phyloP scores from a whole-genome alignment of 2,113 vertebrate genomes.

The Gulo gulo region DNA sequence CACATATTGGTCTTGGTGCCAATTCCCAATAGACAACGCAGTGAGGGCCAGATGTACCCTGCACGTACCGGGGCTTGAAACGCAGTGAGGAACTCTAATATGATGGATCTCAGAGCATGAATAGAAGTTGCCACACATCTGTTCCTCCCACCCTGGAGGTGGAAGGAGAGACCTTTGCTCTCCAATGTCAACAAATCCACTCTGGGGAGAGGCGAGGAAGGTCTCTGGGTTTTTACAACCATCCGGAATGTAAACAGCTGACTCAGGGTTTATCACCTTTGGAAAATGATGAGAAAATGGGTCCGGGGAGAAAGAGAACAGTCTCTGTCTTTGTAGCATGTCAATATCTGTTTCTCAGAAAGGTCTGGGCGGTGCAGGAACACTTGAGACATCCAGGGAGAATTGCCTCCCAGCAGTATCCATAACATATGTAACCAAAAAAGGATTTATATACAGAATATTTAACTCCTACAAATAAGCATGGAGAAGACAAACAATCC shows the following conservation, averaged over 20 bases:
- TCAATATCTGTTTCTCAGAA: background rate
- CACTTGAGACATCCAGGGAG: background rate
- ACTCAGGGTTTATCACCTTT: background rate
- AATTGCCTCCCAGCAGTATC: background rate
- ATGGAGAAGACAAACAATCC: background rate
- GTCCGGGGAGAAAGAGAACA: background rate
- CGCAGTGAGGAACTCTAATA: too few relatives aligned
- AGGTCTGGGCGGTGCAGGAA: background rate
- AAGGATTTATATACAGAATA: background rate
- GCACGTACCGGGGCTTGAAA: accelerated
- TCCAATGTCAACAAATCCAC: background rate
- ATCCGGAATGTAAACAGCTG: slow-evolving; percentile 41
- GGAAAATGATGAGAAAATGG: background rate
- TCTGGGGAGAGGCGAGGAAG: background rate
- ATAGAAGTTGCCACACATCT: accelerated
- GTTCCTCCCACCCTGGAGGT: background rate
- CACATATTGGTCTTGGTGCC: background rate
- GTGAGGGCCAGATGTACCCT: background rate
- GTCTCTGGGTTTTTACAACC: background rate
- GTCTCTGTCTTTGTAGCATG: background rate
- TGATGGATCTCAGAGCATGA: background rate
- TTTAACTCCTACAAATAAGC: background rate
- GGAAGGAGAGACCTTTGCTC: background rate
- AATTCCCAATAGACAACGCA: accelerated
- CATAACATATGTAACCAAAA: background rate